Conservation (phyloP, 2,888 invertebrate species). For the Orthosia incerta region DNA sequence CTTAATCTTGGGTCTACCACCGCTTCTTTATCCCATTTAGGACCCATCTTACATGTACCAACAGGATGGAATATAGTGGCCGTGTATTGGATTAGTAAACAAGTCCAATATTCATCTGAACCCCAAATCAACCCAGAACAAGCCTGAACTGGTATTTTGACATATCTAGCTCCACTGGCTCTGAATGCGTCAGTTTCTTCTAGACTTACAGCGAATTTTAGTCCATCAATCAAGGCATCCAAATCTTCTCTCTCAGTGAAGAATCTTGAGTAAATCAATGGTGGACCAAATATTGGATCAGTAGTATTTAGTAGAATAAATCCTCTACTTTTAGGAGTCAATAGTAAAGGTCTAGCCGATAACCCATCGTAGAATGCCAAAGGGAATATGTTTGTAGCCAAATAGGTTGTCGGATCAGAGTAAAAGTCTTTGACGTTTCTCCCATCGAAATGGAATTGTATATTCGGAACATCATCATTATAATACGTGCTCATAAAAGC, state of each 20-base stretch:
- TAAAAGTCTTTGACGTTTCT: slow-evolving; percentile 91
- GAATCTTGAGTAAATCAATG: slow-evolving; percentile 94
- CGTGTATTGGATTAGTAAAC: slow-evolving; percentile 92
- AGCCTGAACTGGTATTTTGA: slow-evolving; percentile 91
- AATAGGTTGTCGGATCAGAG: slow-evolving; percentile 89
- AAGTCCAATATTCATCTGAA: slow-evolving; percentile 92
- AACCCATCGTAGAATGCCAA: slow-evolving; percentile 92
- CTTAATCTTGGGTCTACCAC: slow-evolving; percentile 92
- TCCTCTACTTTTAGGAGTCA: slow-evolving; percentile 92
- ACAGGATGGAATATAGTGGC: slow-evolving; percentile 93
- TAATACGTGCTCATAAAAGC: slow-evolving; percentile 92
- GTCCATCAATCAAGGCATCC: slow-evolving; percentile 91
- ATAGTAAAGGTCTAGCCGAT: slow-evolving; percentile 91
- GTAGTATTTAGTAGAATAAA: slow-evolving; percentile 91
- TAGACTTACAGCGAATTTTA: slow-evolving; percentile 91
- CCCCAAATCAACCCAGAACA: slow-evolving; percentile 91
- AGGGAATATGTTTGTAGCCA: slow-evolving; percentile 88
- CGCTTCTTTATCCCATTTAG: slow-evolving; percentile 90
- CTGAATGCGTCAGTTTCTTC: slow-evolving; percentile 91
- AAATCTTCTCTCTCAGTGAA: slow-evolving; percentile 92
- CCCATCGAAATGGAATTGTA: slow-evolving; percentile 93
- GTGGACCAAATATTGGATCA: slow-evolving; percentile 93
- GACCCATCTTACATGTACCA: slow-evolving; percentile 94
- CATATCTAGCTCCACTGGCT: slow-evolving; percentile 89
- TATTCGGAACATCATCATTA: slow-evolving; percentile 90